phyloP scores from a whole-genome alignment of 2,888 invertebrate genomes.

The Lepidochrysops patricia region DNA sequence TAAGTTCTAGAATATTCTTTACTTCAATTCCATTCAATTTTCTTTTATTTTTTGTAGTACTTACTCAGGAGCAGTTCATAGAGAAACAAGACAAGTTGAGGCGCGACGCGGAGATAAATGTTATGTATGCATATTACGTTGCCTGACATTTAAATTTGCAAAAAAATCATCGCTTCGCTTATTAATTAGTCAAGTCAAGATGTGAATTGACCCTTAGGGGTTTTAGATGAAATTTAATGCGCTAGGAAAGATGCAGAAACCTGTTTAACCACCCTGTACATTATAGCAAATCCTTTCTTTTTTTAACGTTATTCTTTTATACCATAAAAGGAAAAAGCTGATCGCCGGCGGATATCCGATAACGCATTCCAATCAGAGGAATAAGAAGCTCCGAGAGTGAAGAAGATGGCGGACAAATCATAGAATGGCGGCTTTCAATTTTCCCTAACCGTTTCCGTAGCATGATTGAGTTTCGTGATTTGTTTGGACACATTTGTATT shows the following conservation, averaged over 20 bases:
- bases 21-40: constrained; percentile 15
- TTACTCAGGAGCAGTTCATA: no score
- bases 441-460: constrained; percentile 24
- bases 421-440: constrained; percentile 28
- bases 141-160: no score
- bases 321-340: constrained; percentile 31
- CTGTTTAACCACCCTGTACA: no score
- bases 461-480: constrained; percentile 20
- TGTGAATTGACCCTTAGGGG: no score
- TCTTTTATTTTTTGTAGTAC: background rate
- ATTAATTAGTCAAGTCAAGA: no score
- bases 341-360: constrained; percentile 29
- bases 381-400: constrained; percentile 43
- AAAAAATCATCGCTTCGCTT: no score
- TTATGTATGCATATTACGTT: no score
- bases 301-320: constrained; percentile 16
- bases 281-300: background rate
- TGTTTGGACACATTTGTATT: constrained; percentile 5
- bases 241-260: no score
- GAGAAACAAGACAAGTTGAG: no score
- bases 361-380: constrained; percentile 33
- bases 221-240: no score
- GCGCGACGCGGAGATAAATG: no score
- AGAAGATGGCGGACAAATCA: constrained; percentile 58
- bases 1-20: constrained; percentile 19